phyloP scores from a whole-genome alignment of 2,888 invertebrate species.

The Eupithecia exiguata region DNA sequence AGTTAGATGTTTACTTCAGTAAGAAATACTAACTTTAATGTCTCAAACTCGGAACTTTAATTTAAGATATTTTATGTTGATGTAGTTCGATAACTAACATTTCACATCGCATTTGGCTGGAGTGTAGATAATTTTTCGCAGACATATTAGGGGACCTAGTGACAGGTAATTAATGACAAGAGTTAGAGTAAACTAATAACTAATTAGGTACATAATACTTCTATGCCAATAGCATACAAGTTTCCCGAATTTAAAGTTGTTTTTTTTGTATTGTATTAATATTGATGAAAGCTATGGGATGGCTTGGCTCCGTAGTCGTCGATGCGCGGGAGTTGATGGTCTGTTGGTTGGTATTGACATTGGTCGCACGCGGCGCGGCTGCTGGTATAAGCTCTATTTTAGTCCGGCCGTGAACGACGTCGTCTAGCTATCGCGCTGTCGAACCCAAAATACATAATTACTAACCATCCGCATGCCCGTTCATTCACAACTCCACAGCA shows the following conservation, averaged over 20 bases:
- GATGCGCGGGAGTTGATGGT: not conserved
- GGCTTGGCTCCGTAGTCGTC: not conserved
- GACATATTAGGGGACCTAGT: too few species aligned
- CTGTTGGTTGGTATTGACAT: constrained; percentile 63
- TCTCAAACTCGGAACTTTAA: too few species aligned
- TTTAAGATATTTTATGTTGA: too few species aligned
- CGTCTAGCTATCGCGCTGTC: constrained; percentile 57
- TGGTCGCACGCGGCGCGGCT: constrained; percentile 48
- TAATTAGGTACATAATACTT: too few species aligned
- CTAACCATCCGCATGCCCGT: not conserved
- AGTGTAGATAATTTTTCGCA: too few species aligned
- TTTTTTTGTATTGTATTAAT: not conserved
- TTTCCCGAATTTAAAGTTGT: not conserved
- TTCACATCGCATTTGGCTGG: too few species aligned
- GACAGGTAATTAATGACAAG: too few species aligned
- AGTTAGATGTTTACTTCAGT: too few species aligned
- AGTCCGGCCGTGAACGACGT: constrained; percentile 71
- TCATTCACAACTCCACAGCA: constrained; percentile 19
- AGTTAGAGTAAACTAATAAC: too few species aligned
- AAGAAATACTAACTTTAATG: too few species aligned
- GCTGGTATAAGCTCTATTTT: constrained; percentile 66
- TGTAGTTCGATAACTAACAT: too few species aligned
- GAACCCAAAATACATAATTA: constrained; percentile 45
- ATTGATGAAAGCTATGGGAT: not conserved
- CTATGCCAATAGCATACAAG: too few species aligned